Percentiles rank a stretch among this genome's conserved stretches.
phyloP scores from a whole-genome alignment of 2,113 vertebrate genomes.

The Ceratotherium simum region DNA sequence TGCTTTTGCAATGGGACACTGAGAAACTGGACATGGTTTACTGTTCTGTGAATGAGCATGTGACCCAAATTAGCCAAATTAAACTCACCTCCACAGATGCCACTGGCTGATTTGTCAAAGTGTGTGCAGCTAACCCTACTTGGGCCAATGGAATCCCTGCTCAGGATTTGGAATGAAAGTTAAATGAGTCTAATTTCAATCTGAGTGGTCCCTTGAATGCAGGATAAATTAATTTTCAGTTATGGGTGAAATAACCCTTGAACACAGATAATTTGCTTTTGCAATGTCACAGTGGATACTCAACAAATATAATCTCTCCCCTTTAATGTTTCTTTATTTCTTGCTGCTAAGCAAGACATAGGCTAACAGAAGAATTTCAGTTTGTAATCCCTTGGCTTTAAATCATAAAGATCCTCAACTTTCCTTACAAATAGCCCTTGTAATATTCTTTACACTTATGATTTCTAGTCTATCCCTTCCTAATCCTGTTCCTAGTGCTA shows the following conservation, averaged over 20 bases:
- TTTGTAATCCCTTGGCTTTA: not conserved
- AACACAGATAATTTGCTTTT: not conserved
- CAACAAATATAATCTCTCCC: not conserved
- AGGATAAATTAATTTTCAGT: not conserved
- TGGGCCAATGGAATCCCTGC: not conserved
- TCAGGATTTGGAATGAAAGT: not conserved
- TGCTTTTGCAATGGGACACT: not conserved
- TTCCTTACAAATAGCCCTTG: not conserved
- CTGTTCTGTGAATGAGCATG: rapidly evolving
- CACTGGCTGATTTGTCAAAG: not conserved
- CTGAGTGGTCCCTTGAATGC: not conserved
- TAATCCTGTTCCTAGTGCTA: not conserved
- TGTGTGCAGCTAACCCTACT: not conserved
- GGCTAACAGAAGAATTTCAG: not conserved
- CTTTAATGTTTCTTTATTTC: not conserved
- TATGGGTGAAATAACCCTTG: not conserved
- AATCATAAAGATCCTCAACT: not conserved
- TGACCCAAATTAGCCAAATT: not conserved
- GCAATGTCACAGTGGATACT: not conserved
- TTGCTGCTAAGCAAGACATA: not conserved
- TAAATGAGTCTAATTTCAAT: not conserved
- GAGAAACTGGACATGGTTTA: not conserved
- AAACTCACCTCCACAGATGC: not conserved
- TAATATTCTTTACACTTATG: not conserved
- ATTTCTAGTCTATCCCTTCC: not conserved